A percentile compares a stretch with the other conserved stretches of the same genome.
phyloP scores from a whole-genome alignment of 2,113 vertebrate genomes.

The Perca flavescens region DNA sequence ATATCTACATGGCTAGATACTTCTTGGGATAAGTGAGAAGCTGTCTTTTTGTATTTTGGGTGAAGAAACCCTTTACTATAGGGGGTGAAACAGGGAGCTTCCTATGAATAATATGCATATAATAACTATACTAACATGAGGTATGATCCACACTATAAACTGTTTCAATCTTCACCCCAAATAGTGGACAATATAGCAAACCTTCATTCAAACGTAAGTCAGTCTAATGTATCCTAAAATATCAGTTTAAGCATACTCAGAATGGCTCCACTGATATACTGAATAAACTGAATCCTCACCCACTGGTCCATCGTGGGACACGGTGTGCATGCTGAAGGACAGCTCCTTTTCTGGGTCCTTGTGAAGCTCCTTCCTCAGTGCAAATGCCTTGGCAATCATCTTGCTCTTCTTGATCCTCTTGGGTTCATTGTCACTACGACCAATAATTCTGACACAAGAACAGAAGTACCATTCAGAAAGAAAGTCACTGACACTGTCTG shows the following conservation, averaged over 20 bases:
- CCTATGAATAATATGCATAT: neutral
- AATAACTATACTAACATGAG: neutral
- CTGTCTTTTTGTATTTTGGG: neutral
- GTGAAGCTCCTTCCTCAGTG: constrained; percentile 94
- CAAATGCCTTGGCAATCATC: constrained; percentile 99
- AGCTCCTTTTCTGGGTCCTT: constrained; percentile 93
- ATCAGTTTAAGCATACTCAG: neutral
- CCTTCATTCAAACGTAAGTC: too few relatives aligned
- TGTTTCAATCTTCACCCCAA: neutral
- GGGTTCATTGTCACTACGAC: constrained; percentile 94
- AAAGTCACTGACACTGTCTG: neutral
- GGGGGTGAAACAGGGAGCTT: neutral
- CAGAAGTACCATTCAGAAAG: neutral
- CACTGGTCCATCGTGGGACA: constrained; percentile 95
- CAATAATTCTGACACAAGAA: constrained; percentile 86
- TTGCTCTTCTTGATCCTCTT: constrained; percentile 99
- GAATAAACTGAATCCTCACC: constrained; percentile 79
- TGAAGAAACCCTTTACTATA: neutral
- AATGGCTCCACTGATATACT: neutral
- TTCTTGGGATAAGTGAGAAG: neutral
- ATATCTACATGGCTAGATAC: neutral
- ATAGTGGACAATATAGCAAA: neutral
- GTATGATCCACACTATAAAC: neutral
- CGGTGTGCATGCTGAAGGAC: constrained; percentile 97
- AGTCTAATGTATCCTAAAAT: neutral